Percentiles rank a stretch among this genome's conserved stretches.
These are phyloP conservation scores for Danaus melanippus DNA, from an alignment of 1,140 invertebrate genomes.

Conservation along the genomic window DNA sequence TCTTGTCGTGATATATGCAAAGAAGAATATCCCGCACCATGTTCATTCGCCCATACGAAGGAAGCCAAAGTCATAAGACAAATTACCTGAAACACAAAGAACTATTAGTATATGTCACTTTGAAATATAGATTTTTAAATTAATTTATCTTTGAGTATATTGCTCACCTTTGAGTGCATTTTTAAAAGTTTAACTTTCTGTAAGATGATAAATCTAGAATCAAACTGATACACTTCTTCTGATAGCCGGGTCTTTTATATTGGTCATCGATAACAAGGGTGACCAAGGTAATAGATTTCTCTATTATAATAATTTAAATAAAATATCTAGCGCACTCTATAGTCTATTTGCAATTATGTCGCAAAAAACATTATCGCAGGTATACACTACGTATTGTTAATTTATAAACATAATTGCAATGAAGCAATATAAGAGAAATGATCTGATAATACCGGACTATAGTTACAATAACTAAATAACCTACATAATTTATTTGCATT, in stretches of 20 bases:
- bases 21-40: constrained; percentile 37
- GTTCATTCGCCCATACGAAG: constrained; percentile 24
- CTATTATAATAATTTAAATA: constrained; percentile 32
- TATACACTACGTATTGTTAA: no score
- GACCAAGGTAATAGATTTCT: constrained; percentile 48
- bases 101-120: constrained; percentile 4
- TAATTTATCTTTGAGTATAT: constrained; percentile 1
- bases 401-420: no score
- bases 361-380: constrained; percentile 20
- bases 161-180: constrained; percentile 45
- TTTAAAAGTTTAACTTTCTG: constrained; percentile 17
- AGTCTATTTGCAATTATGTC: constrained; percentile 30
- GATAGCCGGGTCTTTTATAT: constrained; percentile 46
- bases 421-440: no score
- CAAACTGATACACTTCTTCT: constrained; percentile 38
- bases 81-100: constrained; percentile 31
- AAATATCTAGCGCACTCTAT: constrained; percentile 30
- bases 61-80: constrained; percentile 27
- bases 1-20: constrained; percentile 41
- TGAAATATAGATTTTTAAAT: constrained; percentile 3
- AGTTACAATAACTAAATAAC: no score
- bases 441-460: no score
- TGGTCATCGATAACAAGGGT: constrained; percentile 28
- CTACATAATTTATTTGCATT: no score
- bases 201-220: constrained; percentile 21